Base-by-base conservation (phyloP, 1,140 invertebrate genomes). In the Carposina sasakii region DNA sequence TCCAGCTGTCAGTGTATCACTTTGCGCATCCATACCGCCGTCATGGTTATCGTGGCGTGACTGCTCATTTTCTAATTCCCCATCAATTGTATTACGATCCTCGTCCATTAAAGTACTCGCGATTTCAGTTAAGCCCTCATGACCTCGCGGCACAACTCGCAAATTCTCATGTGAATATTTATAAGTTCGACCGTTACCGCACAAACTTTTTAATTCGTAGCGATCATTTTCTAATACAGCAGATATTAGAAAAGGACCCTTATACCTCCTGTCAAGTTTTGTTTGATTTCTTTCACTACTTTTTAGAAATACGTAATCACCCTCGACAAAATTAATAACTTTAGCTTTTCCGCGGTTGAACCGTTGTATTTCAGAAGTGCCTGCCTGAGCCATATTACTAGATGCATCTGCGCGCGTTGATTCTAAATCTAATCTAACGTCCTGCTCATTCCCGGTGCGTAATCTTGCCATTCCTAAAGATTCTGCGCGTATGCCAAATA, bases 221-320 rank as follows among this genome's bases (percentile, higher is more conserved):
- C 64, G 48, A 30, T 61, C 60, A 50, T 67, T 59, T 8, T 61
- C 31, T 39, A 67, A 26, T 10, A 67, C 49, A 10, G 15, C 10
- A 3, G 30, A 41, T 15, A 67, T 67, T 28, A 54, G 31, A 30
- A 54, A 67, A 12, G 61, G 58, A 17, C 54, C 61, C 13, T 34
- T 58, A 52, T 57, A 68, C 31, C 60, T 65, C 33, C 30, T 54
- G 36, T 56, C 44, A 12, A 60, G 26, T 42, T 63, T 62, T 1
- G 53, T 57, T 21, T 62, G 47, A 20, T 59, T 55, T 2, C 63
- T 33, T 44, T 66, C 59, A 15, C 48, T 33, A 37, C 24, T 36
- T 54, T 60, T 62, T 2, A 60, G 17, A 36, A 66, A 66, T 1
- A 62, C 54, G 28, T 45, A 66, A 16, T 62, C 56, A 5, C 63